Percentiles rank a stretch among this genome's conserved stretches.
These are phyloP conservation scores for Rhynchomys soricoides DNA, from an alignment of 2,113 vertebrate species.

Conservation along the genomic window DNA sequence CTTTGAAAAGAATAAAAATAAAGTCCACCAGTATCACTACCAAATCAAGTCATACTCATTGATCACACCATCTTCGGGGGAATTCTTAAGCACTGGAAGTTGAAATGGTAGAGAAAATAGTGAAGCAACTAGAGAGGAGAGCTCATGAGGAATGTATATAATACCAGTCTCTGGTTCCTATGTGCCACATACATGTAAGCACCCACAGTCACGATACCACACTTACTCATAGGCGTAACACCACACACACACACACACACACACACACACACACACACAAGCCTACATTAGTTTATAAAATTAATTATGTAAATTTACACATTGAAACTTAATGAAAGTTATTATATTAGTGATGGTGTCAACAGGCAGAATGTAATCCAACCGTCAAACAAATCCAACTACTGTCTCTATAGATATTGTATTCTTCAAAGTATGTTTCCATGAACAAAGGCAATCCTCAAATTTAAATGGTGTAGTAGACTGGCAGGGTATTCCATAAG, in stretches of 20 bases:
- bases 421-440: neutral
- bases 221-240: neutral
- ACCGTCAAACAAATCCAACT: neutral
- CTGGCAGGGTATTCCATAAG: neutral
- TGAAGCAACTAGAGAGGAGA: neutral
- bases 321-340: neutral
- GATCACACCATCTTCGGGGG: neutral
- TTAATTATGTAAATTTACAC: neutral
- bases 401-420: neutral
- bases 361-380: neutral
- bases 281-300: neutral
- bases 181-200: neutral
- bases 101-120: neutral
- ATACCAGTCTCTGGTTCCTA: neutral
- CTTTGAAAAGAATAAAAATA: neutral
- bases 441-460: constrained; percentile 1
- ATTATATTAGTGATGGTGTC: neutral
- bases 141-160: neutral
- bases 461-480: neutral
- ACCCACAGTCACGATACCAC: neutral
- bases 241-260: neutral
- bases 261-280: neutral
- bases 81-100: neutral
- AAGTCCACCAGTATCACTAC: neutral
- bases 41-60: neutral